phyloP scores from a whole-genome alignment of 2,113 vertebrate genomes.

The Tragelaphus scriptus region DNA sequence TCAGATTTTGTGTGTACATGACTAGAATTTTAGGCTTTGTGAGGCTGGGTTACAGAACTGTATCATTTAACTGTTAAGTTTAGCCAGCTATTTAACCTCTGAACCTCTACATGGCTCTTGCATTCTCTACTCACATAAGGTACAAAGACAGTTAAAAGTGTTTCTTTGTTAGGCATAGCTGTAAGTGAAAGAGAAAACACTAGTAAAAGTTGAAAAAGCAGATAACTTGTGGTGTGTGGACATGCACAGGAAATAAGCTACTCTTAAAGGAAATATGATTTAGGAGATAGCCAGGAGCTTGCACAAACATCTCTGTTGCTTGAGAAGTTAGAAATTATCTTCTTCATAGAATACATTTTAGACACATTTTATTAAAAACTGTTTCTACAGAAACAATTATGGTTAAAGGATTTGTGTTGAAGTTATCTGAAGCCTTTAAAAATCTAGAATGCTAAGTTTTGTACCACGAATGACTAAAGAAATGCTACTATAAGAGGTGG shows the following conservation, averaged over 20 bases:
- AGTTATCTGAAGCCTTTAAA: background rate
- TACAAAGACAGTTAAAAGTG: slow-evolving; percentile 46
- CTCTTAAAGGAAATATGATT: slow-evolving; percentile 71
- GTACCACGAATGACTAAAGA: background rate
- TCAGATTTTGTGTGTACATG: background rate
- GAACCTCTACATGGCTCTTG: background rate
- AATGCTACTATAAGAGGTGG: background rate
- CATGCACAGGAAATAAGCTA: slow-evolving; percentile 65
- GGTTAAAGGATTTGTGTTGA: slow-evolving; percentile 17
- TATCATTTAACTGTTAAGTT: slow-evolving; percentile 14
- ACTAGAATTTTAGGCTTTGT: slow-evolving; percentile 38
- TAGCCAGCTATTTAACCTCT: background rate
- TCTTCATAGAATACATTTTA: background rate
- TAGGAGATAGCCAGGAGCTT: slow-evolving; percentile 60
- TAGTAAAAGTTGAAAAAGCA: slow-evolving; percentile 53
- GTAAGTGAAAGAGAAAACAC: slow-evolving; percentile 64
- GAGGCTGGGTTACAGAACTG: background rate
- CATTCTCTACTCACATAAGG: background rate
- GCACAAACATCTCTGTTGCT: slow-evolving; percentile 53
- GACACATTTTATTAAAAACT: slow-evolving; percentile 30
- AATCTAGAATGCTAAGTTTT: background rate
- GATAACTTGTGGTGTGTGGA: slow-evolving; percentile 68
- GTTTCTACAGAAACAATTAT: background rate
- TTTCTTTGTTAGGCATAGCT: background rate
- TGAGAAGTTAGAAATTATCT: slow-evolving; percentile 52